These are phyloP conservation scores for Selene dorsalis DNA, from an alignment of 2,797 vertebrate species.

Conservation along the genomic window DNA sequence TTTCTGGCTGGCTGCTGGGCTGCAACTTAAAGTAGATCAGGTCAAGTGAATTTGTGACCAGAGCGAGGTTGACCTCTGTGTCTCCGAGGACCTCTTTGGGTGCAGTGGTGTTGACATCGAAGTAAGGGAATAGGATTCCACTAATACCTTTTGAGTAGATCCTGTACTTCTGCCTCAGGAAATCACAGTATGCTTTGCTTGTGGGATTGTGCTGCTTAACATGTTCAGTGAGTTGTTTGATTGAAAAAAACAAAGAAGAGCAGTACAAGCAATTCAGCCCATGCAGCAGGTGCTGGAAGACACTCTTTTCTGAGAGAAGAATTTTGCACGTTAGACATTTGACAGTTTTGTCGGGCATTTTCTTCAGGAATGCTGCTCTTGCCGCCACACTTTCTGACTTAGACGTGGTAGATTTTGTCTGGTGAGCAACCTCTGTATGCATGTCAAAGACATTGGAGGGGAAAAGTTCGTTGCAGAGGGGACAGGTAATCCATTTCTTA, in stretches of 20 bases:
- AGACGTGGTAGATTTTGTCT: constrained; percentile 79
- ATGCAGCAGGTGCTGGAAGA: constrained; percentile 93
- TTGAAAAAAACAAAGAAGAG: constrained; percentile 90
- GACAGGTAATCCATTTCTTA: constrained; percentile 98
- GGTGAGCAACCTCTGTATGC: constrained; percentile 93
- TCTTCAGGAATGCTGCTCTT: constrained; percentile 90
- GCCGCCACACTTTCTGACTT: constrained; percentile 88
- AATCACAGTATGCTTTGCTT: constrained; percentile 89
- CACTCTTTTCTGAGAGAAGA: constrained; percentile 88
- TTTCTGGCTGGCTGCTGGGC: constrained; percentile 78
- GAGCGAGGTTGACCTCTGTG: constrained; percentile 90
- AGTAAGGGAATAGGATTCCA: constrained; percentile 91
- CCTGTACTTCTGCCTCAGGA: constrained; percentile 90
- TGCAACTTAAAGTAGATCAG: constrained; percentile 92
- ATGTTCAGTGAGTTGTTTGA: constrained; percentile 91
- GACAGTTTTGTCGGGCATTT: constrained; percentile 93
- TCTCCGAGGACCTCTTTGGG: constrained; percentile 92
- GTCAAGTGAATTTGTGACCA: constrained; percentile 89
- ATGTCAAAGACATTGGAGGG: constrained; percentile 95
- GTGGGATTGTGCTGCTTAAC: constrained; percentile 89
- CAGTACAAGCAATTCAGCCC: constrained; percentile 96
- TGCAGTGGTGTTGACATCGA: constrained; percentile 90
- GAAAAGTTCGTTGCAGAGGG: constrained; percentile 95
- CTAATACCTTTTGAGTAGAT: constrained; percentile 88
- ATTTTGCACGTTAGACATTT: constrained; percentile 92